Conservation (phyloP, 2,888 invertebrate genomes). For the Amphipyra berbera region DNA sequence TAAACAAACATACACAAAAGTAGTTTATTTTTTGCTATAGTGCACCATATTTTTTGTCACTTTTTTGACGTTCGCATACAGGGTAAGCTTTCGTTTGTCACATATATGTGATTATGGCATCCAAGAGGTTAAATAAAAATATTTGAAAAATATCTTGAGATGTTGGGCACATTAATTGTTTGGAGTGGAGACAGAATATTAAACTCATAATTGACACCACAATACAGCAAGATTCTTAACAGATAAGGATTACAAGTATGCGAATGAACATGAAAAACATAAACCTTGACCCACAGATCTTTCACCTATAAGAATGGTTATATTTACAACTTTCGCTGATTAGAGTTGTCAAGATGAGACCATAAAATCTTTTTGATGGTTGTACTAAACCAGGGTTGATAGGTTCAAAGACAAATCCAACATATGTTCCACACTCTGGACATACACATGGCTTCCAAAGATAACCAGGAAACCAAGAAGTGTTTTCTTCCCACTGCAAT, state of each 20-base stretch:
- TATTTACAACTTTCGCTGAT: slow-evolving; percentile 81
- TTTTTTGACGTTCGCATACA: no score
- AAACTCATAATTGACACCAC: slow-evolving; percentile 4
- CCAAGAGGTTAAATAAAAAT: no score
- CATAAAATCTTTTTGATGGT: slow-evolving; percentile 67
- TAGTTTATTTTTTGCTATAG: no score
- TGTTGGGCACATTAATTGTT: no score
- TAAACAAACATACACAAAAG: no score
- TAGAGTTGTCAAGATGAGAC: slow-evolving; percentile 70
- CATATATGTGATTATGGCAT: no score
- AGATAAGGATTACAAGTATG: background rate
- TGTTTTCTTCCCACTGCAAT: slow-evolving; percentile 87
- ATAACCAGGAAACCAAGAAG: slow-evolving; percentile 91
- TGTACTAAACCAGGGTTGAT: slow-evolving; percentile 56
- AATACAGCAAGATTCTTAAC: slow-evolving; percentile 4
- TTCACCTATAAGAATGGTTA: slow-evolving; percentile 47
- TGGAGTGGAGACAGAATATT: no score
- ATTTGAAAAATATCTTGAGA: no score
- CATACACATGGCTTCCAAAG: slow-evolving; percentile 90
- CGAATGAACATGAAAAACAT: slow-evolving; percentile 34
- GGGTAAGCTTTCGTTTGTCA: no score
- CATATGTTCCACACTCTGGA: slow-evolving; percentile 87
- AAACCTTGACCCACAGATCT: slow-evolving; percentile 49
- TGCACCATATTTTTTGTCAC: no score
- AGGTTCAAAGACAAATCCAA: slow-evolving; percentile 90